phyloP scores from a whole-genome alignment of 2,113 vertebrate genomes.

The Carlito syrichta region DNA sequence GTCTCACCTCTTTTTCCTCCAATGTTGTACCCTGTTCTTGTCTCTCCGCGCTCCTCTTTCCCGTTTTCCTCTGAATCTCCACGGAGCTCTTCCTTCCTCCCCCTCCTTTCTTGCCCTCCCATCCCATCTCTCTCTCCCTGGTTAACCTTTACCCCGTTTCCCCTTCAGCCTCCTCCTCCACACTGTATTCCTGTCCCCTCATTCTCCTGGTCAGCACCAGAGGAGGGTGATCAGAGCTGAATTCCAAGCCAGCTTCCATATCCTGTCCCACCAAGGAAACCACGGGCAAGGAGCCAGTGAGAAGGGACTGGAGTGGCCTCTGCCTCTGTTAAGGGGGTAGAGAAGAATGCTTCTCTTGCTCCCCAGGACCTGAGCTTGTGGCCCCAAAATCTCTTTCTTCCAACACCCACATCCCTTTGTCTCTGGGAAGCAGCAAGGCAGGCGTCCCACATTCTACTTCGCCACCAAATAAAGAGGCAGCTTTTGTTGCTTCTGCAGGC shows the following conservation, averaged over 20 bases:
- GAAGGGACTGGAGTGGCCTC: background rate
- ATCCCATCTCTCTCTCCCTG: background rate
- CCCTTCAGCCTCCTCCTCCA: background rate
- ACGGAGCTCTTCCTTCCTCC: background rate
- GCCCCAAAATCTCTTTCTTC: background rate
- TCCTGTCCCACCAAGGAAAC: background rate
- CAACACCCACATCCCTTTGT: constrained; percentile 21
- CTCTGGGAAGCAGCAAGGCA: constrained; percentile 34
- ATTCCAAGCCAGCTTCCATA: background rate
- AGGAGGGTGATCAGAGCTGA: background rate
- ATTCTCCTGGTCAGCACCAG: background rate
- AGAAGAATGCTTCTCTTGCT: background rate
- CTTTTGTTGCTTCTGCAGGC: constrained; percentile 55
- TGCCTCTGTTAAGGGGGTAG: constrained; percentile 6
- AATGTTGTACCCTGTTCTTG: too few relatives aligned
- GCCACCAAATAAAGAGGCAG: constrained; percentile 48
- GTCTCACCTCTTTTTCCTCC: background rate
- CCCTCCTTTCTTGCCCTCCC: background rate
- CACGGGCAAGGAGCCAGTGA: background rate
- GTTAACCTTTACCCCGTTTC: background rate
- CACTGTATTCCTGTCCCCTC: background rate
- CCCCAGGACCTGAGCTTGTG: background rate
- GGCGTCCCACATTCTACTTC: background rate
- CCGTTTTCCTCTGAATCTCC: background rate
- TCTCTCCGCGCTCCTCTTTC: background rate